Conservation (phyloP, 2,113 vertebrate species). For the Coryphaenoides rupestris region DNA sequence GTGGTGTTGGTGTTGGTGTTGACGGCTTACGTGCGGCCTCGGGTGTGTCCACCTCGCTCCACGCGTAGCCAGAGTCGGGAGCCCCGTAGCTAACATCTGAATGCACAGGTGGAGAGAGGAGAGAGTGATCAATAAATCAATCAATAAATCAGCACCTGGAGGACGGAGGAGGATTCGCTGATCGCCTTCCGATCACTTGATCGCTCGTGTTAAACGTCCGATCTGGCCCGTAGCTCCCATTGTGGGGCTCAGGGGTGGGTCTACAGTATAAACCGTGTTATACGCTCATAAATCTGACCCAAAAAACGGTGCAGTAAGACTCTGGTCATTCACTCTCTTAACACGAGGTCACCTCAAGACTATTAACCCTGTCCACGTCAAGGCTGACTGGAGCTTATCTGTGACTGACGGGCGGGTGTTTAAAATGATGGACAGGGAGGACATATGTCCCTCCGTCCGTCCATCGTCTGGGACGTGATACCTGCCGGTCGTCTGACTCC, state of each 20-base stretch:
- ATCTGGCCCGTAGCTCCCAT: no score
- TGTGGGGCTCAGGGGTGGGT: no score
- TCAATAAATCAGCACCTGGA: slow-evolving; percentile 29
- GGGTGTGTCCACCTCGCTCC: slow-evolving; percentile 59
- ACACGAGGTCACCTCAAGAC: no score
- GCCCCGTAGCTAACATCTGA: slow-evolving; percentile 66
- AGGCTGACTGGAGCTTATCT: background rate
- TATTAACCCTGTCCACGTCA: background rate
- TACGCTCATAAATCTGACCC: background rate
- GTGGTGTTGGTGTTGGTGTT: background rate
- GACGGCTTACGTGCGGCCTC: slow-evolving; percentile 69
- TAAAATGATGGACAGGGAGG: background rate
- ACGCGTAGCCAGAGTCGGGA: slow-evolving; percentile 69
- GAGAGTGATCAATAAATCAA: no score
- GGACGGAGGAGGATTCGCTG: background rate
- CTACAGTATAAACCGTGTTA: background rate
- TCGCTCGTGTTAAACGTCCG: background rate
- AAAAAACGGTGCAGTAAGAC: no score
- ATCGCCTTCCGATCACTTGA: no score
- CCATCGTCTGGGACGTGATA: slow-evolving; percentile 40
- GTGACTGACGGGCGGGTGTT: background rate
- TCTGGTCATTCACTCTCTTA: no score
- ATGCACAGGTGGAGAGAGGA: slow-evolving; percentile 50
- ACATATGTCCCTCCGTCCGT: background rate
- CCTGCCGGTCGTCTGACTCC: slow-evolving; percentile 71